phyloP scores from a whole-genome alignment of 2,888 invertebrate genomes.

The Phania funesta region DNA sequence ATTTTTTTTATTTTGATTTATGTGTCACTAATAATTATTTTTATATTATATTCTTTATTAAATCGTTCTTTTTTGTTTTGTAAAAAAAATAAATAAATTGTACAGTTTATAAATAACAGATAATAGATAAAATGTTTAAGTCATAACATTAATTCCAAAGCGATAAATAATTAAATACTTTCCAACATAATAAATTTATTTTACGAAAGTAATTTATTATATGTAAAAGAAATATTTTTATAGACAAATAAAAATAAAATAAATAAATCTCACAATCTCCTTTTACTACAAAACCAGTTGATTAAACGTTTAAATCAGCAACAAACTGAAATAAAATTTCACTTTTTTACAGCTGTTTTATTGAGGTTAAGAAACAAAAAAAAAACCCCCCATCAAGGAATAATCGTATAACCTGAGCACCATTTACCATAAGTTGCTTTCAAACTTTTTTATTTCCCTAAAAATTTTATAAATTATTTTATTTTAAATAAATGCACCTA shows the following conservation, averaged over 20 bases:
- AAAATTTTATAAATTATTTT: not conserved
- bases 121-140: constrained; percentile 15
- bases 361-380: constrained; percentile 19
- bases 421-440: constrained; percentile 45
- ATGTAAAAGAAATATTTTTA: constrained; percentile 61
- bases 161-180: not conserved
- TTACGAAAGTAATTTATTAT: constrained; percentile 65
- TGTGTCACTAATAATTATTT: not conserved
- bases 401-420: constrained; percentile 45
- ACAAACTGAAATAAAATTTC: constrained; percentile 11
- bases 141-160: not conserved
- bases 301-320: constrained; percentile 60
- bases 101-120: constrained; percentile 22
- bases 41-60: not conserved
- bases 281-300: constrained; percentile 49
- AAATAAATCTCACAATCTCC: constrained; percentile 46
- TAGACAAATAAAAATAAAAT: constrained; percentile 47
- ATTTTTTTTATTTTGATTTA: not conserved
- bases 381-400: not conserved
- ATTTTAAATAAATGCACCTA: constrained; percentile 33
- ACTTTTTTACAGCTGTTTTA: constrained; percentile 49
- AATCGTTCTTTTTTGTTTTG: not conserved
- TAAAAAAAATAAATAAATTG: constrained; percentile 10
- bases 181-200: constrained; percentile 62
- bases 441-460: constrained; percentile 39